Percentiles rank a stretch among this genome's conserved stretches.
These are phyloP conservation scores for Rhyacichthys aspro DNA, from an alignment of 2,797 vertebrate genomes.

Conservation along the genomic window DNA sequence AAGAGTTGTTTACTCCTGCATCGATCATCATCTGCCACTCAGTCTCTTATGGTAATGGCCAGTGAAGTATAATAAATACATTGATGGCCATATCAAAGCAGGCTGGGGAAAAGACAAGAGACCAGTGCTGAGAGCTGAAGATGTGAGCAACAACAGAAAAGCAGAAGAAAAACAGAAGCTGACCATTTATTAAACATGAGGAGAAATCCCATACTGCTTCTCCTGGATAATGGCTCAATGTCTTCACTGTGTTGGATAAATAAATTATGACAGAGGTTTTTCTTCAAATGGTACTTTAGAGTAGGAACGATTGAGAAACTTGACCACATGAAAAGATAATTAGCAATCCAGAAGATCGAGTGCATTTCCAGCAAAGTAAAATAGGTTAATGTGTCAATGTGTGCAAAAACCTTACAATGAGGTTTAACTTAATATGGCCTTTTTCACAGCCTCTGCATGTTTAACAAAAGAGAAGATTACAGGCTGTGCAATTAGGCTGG, in stretches of 20 bases:
- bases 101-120: not conserved
- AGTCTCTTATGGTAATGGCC: constrained; percentile 19
- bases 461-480: constrained; percentile 23
- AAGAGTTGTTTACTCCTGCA: constrained; percentile 27
- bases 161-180: constrained; percentile 32
- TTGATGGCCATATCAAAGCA: constrained; percentile 17
- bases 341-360: not conserved
- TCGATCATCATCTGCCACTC: constrained; percentile 26
- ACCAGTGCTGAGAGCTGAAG: not conserved
- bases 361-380: not conserved
- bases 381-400: not conserved
- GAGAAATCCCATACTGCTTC: constrained; percentile 30
- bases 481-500: constrained; percentile 11
- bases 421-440: not conserved
- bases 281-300: constrained; percentile 18
- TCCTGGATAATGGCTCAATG: constrained; percentile 45
- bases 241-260: constrained; percentile 50
- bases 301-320: constrained; percentile 9
- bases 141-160: constrained; percentile 15
- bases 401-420: constrained; percentile 1
- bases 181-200: constrained; percentile 61
- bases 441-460: not conserved
- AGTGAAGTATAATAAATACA: constrained; percentile 29
- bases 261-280: constrained; percentile 59
- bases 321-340: constrained; percentile 8